Base-by-base conservation (phyloP, 2,888 invertebrate genomes). In the Onthophagus sagittarius region DNA sequence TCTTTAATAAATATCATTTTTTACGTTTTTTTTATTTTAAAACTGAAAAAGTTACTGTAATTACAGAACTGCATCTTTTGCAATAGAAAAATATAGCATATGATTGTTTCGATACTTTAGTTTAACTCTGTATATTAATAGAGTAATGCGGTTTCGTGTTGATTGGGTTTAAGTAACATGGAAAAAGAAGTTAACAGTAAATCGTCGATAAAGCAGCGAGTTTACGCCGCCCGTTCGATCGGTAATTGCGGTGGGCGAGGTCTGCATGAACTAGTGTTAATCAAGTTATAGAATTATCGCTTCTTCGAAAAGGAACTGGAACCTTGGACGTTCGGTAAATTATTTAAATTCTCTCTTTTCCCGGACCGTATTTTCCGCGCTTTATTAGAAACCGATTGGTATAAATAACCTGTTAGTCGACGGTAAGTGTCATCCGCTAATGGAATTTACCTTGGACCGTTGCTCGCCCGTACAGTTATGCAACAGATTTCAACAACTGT, bases 371-470 rank as follows among this genome's bases (percentile, higher is more conserved):
- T 67, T 67, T 67, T 67, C 67, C 67, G 23, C 67, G 23, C 15
- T 67, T 67, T 67, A 67, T 67, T 67, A 67, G 67, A 67, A 67
- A 67, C 23, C 32, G 67, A n/a, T 23, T 32, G 67, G 67, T 23
- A 67, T 67, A 67, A 67, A 67, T 67, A 31, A 67, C 67, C 32
- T 67, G 31, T 67, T 53, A 53, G 39, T 67, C 67, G 67, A 67
- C 23, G 67, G 67, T 67, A 72, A 74, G 74, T 74, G 74, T 75
- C 74, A 75, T 75, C 74, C 63, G 14, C 71, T 75, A 75, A 73
- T 73, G 72, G 63, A 71, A 72, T 71, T 75, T 69, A 75, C 74
- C 74, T 75, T 75, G 74, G 67, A 32, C 39, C 39, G 39, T 53
- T 53, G 39, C 39, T 53, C 39, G 39, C 11, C 39, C 39, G 39